Evolutionary conservation across 2,113 vertebrate genomes (phyloP), one percentile per base, ranked within the genome.

Genomic region (Gasterosteus aculeatus): DNA sequence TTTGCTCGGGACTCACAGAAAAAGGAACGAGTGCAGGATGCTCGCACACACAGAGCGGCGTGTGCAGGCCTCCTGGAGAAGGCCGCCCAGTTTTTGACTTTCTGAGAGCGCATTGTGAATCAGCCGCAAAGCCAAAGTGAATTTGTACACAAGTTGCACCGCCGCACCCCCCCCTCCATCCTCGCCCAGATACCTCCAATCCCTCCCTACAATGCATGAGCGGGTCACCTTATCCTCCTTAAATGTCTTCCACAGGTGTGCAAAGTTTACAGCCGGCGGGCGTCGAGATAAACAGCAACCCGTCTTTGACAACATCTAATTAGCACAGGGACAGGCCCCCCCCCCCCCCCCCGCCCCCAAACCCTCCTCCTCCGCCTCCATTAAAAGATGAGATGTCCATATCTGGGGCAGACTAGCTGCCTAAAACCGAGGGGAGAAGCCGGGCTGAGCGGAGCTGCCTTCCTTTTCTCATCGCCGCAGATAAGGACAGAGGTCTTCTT

Each of bases 401-500:
- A 85, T 92, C 86, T 88, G 75, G 88, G 82, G 65, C 87, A 89
- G 65, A 68, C 72, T 73, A 56, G 70, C 72, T 66, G 81, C 81
- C 78, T 72, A 64, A 85, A 85, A 71, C 68, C 71, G 38, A 70
- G 58, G 33, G 53, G 79, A 70, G 84, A 64, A 68, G 77, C 60
- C 64, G 10, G n/a, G 10, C 51, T 54, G 75, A 85, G 79, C 57
- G 2, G 75, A 68, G 56, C 59, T 56, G 74, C 83, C 84, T 81
- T 81, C 78, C 75, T 66, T 61, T 86, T 82, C 78, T 81, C 75
- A 31, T 72, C 64, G 61, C 63, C 16, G 38, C 85, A 87, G 90
- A 92, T 89, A 87, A 91, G 92, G 93, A 95, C 94, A 95, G 92
- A 92, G 93, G 90, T 88, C 91, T 90, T 91, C 92, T 94, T 94